Evolutionary conservation across 1,140 invertebrate genomes (phyloP).

Genomic region (Bombus superbus): DNA sequence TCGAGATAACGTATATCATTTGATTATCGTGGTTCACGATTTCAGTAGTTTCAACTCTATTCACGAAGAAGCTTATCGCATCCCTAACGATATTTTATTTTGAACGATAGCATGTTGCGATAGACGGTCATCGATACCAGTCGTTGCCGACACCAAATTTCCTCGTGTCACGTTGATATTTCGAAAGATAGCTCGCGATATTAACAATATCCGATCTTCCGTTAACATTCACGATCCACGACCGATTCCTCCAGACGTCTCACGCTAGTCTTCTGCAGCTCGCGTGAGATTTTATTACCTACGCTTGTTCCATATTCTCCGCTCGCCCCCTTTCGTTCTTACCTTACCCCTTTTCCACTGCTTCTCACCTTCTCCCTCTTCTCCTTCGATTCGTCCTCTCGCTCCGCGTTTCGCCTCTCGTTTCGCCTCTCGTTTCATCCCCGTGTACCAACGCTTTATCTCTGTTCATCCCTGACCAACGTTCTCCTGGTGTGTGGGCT

Average conservation of each 20-base stretch:
- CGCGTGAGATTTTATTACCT: conserved; percentile 59
- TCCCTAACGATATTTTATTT: no score
- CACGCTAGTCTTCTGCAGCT: conserved; percentile 8
- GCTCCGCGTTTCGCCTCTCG: background rate
- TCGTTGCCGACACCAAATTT: no score
- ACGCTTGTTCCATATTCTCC: conserved; percentile 69
- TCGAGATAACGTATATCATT: no score
- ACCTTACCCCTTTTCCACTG: background rate
- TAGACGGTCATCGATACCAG: no score
- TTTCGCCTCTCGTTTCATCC: conserved; percentile 14
- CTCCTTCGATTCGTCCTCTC: conserved; percentile 34
- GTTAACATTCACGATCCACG: background rate
- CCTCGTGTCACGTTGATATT: no score
- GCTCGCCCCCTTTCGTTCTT: conserved; percentile 5
- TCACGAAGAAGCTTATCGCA: no score
- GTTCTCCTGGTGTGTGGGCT: background rate
- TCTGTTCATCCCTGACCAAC: conserved; percentile 58
- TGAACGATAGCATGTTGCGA: no score
- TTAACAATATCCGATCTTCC: no score
- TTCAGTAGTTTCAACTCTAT: no score
- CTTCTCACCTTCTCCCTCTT: conserved; percentile 15
- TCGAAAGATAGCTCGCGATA: no score
- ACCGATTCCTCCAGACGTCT: conserved; percentile 10
- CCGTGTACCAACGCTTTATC: conserved; percentile 14
- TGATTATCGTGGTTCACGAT: no score